Conservation (phyloP, 2,797 vertebrate species). For the Aselliscus stoliczkanus region DNA sequence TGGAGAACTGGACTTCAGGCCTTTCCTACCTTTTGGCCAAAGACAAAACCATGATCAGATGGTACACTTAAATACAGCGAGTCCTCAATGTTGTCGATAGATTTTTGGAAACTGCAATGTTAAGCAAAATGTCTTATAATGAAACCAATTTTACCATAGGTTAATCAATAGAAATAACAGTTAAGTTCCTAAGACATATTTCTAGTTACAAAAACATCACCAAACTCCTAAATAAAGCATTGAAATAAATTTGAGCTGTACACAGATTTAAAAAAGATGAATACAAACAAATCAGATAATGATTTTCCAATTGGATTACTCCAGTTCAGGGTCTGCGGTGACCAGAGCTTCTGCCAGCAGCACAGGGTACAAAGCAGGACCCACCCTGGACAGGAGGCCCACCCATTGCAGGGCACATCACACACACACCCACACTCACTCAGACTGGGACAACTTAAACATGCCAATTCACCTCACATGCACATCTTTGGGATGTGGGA, state of each 20-base stretch:
- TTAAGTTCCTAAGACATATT: not conserved
- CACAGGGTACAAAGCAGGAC: not conserved
- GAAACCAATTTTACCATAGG: not conserved
- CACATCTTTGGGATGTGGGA: not conserved
- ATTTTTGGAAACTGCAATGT: not conserved
- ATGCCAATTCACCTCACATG: not conserved
- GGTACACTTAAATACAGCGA: not conserved
- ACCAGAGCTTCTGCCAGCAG: not conserved
- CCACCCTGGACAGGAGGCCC: not conserved
- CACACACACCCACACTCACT: not conserved
- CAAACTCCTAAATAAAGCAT: not conserved
- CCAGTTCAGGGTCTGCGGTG: not conserved
- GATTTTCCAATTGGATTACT: not conserved
- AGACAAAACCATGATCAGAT: not conserved
- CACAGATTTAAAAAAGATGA: not conserved
- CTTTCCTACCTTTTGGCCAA: not conserved
- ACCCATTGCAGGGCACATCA: not conserved
- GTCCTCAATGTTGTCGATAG: not conserved
- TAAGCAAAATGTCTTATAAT: not conserved
- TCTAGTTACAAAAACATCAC: not conserved
- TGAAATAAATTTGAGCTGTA: not conserved
- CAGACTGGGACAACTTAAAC: not conserved
- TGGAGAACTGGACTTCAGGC: not conserved
- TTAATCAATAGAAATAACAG: not conserved
- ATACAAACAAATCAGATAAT: not conserved